Conservation (phyloP, 2,797 vertebrate genomes). For the Xenentodon cancila region DNA sequence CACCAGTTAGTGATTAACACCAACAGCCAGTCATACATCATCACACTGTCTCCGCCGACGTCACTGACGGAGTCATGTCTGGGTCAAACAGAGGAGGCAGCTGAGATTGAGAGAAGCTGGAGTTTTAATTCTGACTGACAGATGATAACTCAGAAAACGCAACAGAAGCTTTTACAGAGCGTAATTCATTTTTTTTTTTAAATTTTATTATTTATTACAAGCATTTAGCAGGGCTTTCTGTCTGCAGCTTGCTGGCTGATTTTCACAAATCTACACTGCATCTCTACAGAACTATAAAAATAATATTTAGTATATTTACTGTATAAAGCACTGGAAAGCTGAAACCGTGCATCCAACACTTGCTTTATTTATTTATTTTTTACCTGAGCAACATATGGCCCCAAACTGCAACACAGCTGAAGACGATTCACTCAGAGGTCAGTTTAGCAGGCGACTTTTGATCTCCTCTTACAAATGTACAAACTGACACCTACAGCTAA, state of each 20-base stretch:
- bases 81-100: conserved; percentile 32
- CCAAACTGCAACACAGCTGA: conserved; percentile 13
- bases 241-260: background rate
- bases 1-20: conserved; percentile 47
- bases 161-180: background rate
- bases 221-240: background rate
- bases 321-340: conserved; percentile 10
- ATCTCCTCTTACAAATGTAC: conserved; percentile 23
- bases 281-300: background rate
- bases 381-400: conserved; percentile 33
- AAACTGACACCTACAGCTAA: conserved; percentile 42
- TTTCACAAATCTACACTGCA: background rate
- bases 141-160: background rate
- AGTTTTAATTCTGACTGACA: background rate
- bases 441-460: conserved; percentile 3
- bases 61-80: conserved; percentile 19
- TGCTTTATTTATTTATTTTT: conserved; percentile 63
- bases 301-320: background rate
- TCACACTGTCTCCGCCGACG: conserved; percentile 26
- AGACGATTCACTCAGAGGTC: conserved; percentile 27
- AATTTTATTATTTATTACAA: no score
- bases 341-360: conserved; percentile 19
- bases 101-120: no score
- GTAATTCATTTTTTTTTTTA: no score
- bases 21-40: conserved; percentile 38